Percentiles rank a stretch among this genome's conserved stretches.
phyloP scores from a whole-genome alignment of 2,113 vertebrate genomes.

The Carassius auratus region DNA sequence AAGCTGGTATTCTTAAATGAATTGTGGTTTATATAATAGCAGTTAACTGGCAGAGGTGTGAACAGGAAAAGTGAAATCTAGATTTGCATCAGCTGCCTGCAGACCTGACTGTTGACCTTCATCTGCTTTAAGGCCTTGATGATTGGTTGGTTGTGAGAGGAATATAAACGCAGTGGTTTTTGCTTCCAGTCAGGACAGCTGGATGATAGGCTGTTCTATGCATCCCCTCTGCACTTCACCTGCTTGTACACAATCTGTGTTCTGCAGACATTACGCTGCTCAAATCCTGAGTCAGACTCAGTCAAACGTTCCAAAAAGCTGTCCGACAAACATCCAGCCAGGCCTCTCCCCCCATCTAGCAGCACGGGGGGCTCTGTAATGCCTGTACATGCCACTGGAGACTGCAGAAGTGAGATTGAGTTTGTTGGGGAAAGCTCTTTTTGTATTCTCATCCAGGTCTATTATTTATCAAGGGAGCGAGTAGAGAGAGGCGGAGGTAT shows the following conservation, averaged over 20 bases:
- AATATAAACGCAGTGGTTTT: conserved; percentile 31
- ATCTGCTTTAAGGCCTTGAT: no score
- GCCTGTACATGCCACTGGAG: conserved; percentile 34
- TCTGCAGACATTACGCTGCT: conserved; percentile 34
- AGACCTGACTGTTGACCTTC: no score
- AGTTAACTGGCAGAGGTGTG: no score
- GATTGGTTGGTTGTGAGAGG: conserved; percentile 1
- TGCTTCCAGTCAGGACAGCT: background rate
- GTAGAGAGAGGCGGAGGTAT: conserved; percentile 25
- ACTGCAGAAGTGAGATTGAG: conserved; percentile 47
- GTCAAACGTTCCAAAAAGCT: conserved; percentile 41
- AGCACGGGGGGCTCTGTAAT: conserved; percentile 38
- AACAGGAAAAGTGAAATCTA: no score
- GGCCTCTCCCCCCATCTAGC: conserved; percentile 13
- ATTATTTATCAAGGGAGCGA: conserved; percentile 51
- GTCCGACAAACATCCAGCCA: conserved; percentile 41
- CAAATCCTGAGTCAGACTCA: conserved; percentile 22
- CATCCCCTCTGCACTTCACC: background rate
- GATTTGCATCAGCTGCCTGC: no score
- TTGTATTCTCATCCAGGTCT: conserved; percentile 51
- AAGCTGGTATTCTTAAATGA: no score
- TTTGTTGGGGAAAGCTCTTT: conserved; percentile 44
- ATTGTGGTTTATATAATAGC: no score
- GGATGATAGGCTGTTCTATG: conserved; percentile 2
- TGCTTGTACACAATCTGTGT: conserved; percentile 25